Evolutionary conservation across 2,888 invertebrate species (phyloP).

Genomic region (Campoplex capitator): DNA sequence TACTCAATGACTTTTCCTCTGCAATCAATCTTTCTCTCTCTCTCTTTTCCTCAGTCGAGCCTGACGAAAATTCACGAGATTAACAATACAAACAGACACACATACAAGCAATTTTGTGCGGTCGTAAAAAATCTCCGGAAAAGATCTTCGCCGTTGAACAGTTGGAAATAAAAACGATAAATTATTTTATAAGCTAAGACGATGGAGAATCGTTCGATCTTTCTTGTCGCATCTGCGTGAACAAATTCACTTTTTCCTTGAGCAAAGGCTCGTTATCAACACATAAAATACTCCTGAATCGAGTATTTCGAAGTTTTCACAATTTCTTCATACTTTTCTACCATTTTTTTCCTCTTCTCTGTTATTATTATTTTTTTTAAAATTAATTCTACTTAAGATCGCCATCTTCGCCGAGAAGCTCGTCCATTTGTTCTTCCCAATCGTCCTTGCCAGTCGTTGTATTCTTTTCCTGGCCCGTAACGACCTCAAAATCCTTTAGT

Average conservation of each 20-base stretch:
- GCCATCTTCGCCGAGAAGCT: conserved; percentile 88
- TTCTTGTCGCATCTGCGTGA: conserved; percentile 1
- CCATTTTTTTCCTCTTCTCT: conserved; percentile 11
- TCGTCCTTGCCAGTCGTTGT: conserved; percentile 85
- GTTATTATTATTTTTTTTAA: background rate
- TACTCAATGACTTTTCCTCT: background rate
- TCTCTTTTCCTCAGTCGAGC: background rate
- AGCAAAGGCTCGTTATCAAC: conserved; percentile 1
- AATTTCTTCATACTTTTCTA: conserved; percentile 24
- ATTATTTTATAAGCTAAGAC: background rate
- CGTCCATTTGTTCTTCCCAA: conserved; percentile 90
- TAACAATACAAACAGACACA: background rate
- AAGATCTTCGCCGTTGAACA: background rate
- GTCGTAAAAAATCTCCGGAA: conserved; percentile 8
- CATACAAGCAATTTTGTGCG: conserved; percentile 46
- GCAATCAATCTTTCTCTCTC: background rate
- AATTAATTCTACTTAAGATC: conserved; percentile 87
- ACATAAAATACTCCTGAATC: background rate
- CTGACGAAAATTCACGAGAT: background rate
- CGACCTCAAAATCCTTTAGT: conserved; percentile 97
- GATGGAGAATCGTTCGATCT: conserved; percentile 24
- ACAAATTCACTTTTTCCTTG: background rate
- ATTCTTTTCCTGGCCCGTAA: conserved; percentile 85
- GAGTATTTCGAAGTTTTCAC: conserved; percentile 7
- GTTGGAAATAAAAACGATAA: background rate